A percentile compares a stretch with the other conserved stretches of the same genome.
Evolutionary conservation across 2,888 invertebrate genomes (phyloP).

Genomic region (Lasioglossum marginatum): DNA sequence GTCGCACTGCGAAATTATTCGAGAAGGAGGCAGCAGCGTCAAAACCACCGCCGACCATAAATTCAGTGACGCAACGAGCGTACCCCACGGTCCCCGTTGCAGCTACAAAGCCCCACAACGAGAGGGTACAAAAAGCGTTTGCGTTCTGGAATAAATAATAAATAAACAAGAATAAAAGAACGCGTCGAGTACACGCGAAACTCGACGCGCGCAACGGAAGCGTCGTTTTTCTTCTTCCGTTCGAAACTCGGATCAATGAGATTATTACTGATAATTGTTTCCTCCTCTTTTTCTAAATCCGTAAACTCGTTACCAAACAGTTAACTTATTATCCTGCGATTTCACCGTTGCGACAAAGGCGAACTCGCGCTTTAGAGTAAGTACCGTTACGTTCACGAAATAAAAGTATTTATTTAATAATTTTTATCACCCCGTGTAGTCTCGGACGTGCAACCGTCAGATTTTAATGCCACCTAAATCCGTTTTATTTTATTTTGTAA

Average conservation of each 20-base stretch:
- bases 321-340: background rate
- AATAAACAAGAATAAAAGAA: background rate
- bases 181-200: background rate
- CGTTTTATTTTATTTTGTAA: background rate
- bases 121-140: constrained; percentile 84
- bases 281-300: background rate
- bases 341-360: background rate
- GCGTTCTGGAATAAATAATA: constrained; percentile 84
- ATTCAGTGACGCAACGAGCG: constrained; percentile 55
- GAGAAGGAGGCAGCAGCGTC: constrained; percentile 75
- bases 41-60: constrained; percentile 42
- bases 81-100: constrained; percentile 52
- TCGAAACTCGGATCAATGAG: background rate
- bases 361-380: constrained; percentile 2
- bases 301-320: background rate
- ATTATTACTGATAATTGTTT: background rate
- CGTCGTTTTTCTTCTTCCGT: background rate
- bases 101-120: constrained; percentile 75
- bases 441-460: background rate
- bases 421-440: background rate
- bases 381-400: background rate
- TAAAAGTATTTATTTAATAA: background rate
- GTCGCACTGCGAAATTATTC: constrained; percentile 82
- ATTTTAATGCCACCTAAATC: background rate
- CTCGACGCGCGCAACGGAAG: background rate